Base-by-base conservation (phyloP, 1,140 invertebrate genomes). In the Drosophila mayri region DNA sequence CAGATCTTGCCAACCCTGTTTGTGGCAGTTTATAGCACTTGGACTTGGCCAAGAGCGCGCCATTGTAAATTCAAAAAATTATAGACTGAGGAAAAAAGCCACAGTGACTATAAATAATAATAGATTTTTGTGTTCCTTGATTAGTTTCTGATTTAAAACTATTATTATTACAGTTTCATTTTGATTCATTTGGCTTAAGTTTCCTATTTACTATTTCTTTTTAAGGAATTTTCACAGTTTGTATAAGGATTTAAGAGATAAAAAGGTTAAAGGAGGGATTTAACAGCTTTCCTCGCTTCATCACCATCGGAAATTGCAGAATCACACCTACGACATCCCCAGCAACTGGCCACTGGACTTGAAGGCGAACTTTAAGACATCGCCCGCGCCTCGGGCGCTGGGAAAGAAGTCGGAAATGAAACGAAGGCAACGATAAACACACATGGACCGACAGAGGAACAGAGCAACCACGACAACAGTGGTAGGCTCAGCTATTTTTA, bases 401-500 rank as follows among this genome's bases (percentile, higher is more conserved):
- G n/a, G 20, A n/a, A n/a, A 35, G 32, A 35, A 64, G 62, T 64
- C 62, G 62, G 62, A 67, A 67, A 38, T 67, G 60, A 35, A 67
- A 65, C 43, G 43, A 32, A 38, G 18, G 41, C 57, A 63, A 30
- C 63, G 55, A 60, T 32, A 22, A 63, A 22, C 49, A 63, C 60
- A 57, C 28, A 55, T 55, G 54, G 63, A 30, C 16, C 28, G 8
- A 50, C 6, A 11, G 16, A 12, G 38, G 30, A 43, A 46, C n/a
- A 28, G 63, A 47, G 63, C 46, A 41, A 65, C 35, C 25, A 37
- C 10, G 16, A 14, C 49, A 18, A 50, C 49, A 18, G 44, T 52
- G 28, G 62, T 44, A 70, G 66, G 47, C 66, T 70, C 63, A 67
- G 63, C 66, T 70, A 70, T 70, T 70, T 70, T 70, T 70, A 70